phyloP scores from a whole-genome alignment of 2,797 vertebrate genomes.

The Falco columbarius region DNA sequence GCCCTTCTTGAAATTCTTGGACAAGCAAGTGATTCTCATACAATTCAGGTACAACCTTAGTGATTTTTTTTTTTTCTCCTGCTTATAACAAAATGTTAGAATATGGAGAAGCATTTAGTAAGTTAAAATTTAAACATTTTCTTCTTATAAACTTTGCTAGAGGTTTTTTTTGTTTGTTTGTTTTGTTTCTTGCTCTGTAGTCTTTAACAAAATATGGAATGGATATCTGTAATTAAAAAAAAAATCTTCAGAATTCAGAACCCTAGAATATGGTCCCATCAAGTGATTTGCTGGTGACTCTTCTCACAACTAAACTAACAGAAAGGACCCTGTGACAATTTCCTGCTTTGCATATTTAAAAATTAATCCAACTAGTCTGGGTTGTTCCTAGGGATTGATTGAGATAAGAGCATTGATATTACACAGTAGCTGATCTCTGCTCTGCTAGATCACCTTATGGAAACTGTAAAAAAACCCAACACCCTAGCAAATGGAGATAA shows the following conservation, averaged over 20 bases:
- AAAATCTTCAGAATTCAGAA: not conserved
- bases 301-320: not conserved
- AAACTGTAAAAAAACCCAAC: not conserved
- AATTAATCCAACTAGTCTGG: not conserved
- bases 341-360: not conserved
- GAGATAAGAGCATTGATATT: not conserved
- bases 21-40: constrained; percentile 83
- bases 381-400: not conserved
- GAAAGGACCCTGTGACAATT: not conserved
- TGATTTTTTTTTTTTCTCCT: not conserved
- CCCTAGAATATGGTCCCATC: not conserved
- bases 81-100: not conserved
- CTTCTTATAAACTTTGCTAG: not conserved
- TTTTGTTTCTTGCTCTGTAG: not conserved
- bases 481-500: not conserved
- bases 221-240: not conserved
- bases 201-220: not conserved
- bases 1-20: constrained; percentile 83
- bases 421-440: not conserved
- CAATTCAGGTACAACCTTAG: constrained; percentile 75
- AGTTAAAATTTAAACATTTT: not conserved
- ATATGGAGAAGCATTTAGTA: not conserved
- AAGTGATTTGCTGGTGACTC: not conserved
- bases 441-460: not conserved
- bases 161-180: not conserved